Evolutionary conservation across 2,113 vertebrate genomes (phyloP).

Genomic region (Oenanthe oenanthe): DNA sequence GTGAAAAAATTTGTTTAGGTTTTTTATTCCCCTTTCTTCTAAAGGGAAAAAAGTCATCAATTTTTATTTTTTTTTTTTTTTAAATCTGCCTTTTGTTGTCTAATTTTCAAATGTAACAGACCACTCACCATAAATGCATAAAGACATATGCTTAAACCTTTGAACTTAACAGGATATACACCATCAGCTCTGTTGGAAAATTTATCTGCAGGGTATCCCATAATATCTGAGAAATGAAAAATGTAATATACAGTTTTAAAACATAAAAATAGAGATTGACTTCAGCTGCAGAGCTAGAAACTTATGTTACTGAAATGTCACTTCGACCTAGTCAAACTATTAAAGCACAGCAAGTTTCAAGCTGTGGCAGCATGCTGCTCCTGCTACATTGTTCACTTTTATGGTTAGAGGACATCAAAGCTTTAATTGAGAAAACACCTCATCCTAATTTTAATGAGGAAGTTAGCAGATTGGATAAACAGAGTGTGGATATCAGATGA

Average conservation of each 20-base stretch:
- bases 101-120: not conserved
- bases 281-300: not conserved
- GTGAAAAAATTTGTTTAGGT: not conserved
- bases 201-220: not conserved
- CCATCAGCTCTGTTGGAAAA: not conserved
- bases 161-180: not conserved
- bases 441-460: not conserved
- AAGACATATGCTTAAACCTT: not conserved
- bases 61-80: not conserved
- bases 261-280: not conserved
- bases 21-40: not conserved
- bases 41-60: not conserved
- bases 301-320: not conserved
- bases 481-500: not conserved
- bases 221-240: not conserved
- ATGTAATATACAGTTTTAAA: not conserved
- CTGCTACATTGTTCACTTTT: not conserved
- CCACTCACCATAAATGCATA: not conserved
- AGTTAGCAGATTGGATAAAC: not conserved
- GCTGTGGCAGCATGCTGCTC: not conserved
- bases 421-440: not conserved
- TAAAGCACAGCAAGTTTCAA: not conserved
- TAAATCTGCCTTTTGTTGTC: not conserved
- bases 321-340: accelerated
- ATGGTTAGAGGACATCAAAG: slow-evolving; percentile 16